Evolutionary conservation across 2,888 invertebrate species (phyloP), one percentile per base, ranked within the genome.

Genomic region (Aromia moschata): DNA sequence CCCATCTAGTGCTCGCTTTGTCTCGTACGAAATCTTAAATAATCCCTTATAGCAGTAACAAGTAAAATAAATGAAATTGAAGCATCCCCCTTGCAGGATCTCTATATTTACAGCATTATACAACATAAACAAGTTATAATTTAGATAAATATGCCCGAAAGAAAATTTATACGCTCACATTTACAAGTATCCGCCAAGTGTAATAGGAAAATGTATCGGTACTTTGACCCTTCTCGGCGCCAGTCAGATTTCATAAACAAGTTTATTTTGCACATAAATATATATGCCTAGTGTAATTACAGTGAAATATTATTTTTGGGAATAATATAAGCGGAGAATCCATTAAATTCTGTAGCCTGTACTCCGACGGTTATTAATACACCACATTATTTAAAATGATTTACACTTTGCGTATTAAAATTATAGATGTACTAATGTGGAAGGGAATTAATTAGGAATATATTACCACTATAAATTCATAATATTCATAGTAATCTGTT

Each of bases 261-360:
- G 75, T 79, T 78, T 79, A 78, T 78, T 79, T 76, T 73, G 74
- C 74, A 65, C 76, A 77, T 78, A 79, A 77, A 78, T 78, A 79
- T 77, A 77, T 74, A 72, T 74, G 75, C 70, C 71, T 72, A 70
- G 73, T 70, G 76, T 78, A 79, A 79, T 79, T 79, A 79, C 75
- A 74, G 76, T 78, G 78, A 78, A 79, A 79, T 79, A 79, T 79
- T 79, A 79, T 79, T 79, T 79, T 79, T 74, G 75, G 78, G 74
- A 74, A 76, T 77, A 77, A 75, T 76, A 72, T 76, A 74, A 76
- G 74, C 74, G 72, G 68, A 69, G 70, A 72, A 69, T 65, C 74
- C 76, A 70, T 70, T 69, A 70, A 69, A 65, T 65, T n/a, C n/a
- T 65, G 62, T 60, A 74, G 72, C 72, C 75, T 59, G 60, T 61